Conservation (phyloP, 2,888 invertebrate genomes). For the Rosalia funebris region DNA sequence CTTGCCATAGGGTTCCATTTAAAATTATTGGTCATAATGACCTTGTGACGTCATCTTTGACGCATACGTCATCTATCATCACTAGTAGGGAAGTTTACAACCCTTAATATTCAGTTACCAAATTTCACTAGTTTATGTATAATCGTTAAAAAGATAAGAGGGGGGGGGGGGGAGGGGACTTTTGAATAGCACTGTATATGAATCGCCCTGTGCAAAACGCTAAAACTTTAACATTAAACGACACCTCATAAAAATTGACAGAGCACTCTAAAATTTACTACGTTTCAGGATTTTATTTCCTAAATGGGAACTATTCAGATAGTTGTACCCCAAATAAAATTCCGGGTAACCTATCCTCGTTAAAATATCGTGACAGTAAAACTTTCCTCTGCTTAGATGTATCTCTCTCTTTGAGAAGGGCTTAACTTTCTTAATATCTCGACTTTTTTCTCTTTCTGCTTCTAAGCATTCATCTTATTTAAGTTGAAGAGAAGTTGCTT, state of each 20-base stretch:
- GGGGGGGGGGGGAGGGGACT: too few relatives aligned
- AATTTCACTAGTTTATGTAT: too few relatives aligned
- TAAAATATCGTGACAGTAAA: conserved; percentile 28
- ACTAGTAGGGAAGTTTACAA: too few relatives aligned
- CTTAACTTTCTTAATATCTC: conserved; percentile 24
- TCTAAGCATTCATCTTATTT: conserved; percentile 1
- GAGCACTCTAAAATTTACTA: not conserved
- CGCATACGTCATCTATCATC: too few relatives aligned
- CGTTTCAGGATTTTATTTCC: not conserved
- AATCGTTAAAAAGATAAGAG: too few relatives aligned
- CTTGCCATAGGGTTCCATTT: too few relatives aligned
- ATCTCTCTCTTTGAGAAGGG: conserved; percentile 22
- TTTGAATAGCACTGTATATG: too few relatives aligned
- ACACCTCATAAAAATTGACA: not conserved
- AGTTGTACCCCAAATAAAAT: conserved; percentile 14
- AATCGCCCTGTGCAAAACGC: too few relatives aligned
- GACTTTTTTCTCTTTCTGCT: conserved; percentile 5
- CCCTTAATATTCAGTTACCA: too few relatives aligned
- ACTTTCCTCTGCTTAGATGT: conserved; percentile 22
- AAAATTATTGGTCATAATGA: too few relatives aligned
- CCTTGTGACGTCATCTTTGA: too few relatives aligned
- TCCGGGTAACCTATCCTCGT: conserved; percentile 21
- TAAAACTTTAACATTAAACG: too few relatives aligned
- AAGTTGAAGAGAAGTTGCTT: not conserved
- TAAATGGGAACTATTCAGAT: not conserved